Conservation (phyloP, 2,888 invertebrate genomes). For the Terebella lapidaria region DNA sequence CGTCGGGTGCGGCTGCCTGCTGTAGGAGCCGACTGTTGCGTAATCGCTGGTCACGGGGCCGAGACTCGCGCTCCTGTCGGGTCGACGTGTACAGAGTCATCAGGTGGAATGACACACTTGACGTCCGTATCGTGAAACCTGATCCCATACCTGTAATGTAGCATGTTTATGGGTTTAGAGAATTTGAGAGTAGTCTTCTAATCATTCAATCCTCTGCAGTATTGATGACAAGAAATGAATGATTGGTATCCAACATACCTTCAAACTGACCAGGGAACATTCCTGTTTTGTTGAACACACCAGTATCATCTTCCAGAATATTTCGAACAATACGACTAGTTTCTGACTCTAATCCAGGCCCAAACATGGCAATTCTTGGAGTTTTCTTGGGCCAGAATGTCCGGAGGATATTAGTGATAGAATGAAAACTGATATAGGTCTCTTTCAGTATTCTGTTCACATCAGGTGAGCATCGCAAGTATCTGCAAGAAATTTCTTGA, state of each 20-base stretch:
- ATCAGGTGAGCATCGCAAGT: constrained; percentile 22
- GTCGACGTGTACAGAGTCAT: constrained; percentile 24
- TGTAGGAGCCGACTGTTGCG: constrained; percentile 28
- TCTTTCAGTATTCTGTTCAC: constrained; percentile 13
- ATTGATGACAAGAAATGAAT: background rate
- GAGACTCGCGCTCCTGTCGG: constrained; percentile 15
- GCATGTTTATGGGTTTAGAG: too few species aligned
- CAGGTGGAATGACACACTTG: constrained; percentile 12
- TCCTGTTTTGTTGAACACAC: constrained; percentile 13
- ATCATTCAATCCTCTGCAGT: too few species aligned
- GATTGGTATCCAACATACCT: constrained; percentile 12
- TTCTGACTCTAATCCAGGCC: constrained; percentile 23
- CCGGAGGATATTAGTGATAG: constrained; percentile 17
- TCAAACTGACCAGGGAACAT: constrained; percentile 25
- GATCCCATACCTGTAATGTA: constrained; percentile 21
- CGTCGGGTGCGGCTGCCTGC: background rate
- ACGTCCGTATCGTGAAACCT: constrained; percentile 22
- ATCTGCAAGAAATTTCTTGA: too few species aligned
- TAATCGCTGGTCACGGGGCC: background rate
- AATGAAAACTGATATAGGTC: constrained; percentile 13
- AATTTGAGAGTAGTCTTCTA: too few species aligned
- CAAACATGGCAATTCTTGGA: constrained; percentile 24
- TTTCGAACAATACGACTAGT: constrained; percentile 21
- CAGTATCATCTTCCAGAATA: constrained; percentile 16
- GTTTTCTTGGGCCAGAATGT: constrained; percentile 20